Evolutionary conservation across 2,113 vertebrate species (phyloP).

Genomic region (Corydoras maculifer): DNA sequence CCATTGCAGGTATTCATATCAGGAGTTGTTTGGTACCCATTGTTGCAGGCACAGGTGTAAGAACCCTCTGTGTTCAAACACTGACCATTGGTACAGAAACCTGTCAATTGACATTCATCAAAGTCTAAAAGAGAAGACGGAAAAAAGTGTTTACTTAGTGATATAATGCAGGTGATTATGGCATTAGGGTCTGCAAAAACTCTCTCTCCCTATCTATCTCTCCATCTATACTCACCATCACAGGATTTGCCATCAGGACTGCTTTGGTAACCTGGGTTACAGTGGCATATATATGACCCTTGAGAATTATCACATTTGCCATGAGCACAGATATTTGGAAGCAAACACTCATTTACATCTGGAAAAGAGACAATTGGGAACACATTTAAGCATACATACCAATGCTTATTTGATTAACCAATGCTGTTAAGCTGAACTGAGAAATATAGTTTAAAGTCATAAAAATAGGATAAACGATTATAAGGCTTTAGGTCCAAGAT

Average conservation of each 20-base stretch:
- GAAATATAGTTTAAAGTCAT: no score
- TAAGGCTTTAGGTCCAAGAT: no score
- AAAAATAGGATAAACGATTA: no score
- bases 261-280: constrained; percentile 70
- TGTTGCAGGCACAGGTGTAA: constrained; percentile 65
- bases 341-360: constrained; percentile 78
- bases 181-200: no score
- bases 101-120: constrained; percentile 64
- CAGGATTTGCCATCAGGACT: constrained; percentile 70
- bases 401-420: neutral
- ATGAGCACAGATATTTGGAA: constrained; percentile 64
- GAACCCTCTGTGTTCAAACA: constrained; percentile 68
- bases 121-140: constrained; percentile 52
- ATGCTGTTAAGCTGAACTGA: no score
- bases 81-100: constrained; percentile 55
- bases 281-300: constrained; percentile 74
- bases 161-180: neutral
- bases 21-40: constrained; percentile 56
- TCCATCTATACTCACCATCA: constrained; percentile 62
- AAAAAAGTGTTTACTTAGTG: neutral
- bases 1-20: constrained; percentile 61
- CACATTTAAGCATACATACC: neutral
- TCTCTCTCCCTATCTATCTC: constrained; percentile 21
- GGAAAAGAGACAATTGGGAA: constrained; percentile 31
- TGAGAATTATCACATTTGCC: constrained; percentile 78